Base-by-base conservation (phyloP, 2,113 vertebrate genomes). In the Scomber japonicus region DNA sequence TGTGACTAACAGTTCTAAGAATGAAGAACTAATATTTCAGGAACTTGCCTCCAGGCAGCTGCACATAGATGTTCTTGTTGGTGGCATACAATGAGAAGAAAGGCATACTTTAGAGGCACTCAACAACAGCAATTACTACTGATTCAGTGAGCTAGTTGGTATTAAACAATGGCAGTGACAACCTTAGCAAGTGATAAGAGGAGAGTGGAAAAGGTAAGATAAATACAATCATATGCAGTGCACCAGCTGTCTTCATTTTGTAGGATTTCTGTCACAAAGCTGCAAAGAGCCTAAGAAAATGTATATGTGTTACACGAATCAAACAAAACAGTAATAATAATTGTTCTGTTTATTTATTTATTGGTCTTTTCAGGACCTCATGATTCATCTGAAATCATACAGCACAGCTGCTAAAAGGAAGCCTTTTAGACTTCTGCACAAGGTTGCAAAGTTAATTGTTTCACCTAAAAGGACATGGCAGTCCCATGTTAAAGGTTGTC, bases 1-100 rank as follows among this genome's bases (percentile, higher is more conserved):
- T 88, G 92, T 88, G 89, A 91, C 91, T 92, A 92, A 91, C 91
- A 91, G 87, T 92, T 92, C 86, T 91, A 84, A 89, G 89, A 93
- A 88, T 70, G 75, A 84, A 88, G 90, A 85, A 74, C 89, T 92
- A 90, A 91, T 90, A 90, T 91, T 89, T 93, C 90, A 85, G 72
- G 82, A 87, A 83, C 80, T 91, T 78, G 92, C 88, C 91, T 91
- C 60, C 66, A 85, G 93, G 92, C 91, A 66, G 86, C 91, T 54
- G 86, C 82, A 65, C 90, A 82, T 71, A 81, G 87, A 91, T 91
- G 83, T 90, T 87, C 74, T 83, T 71, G 74, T 81, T 76, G 79
- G 86, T 85, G 87, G 80, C 81, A 79, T 31, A 85, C 89, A 83
- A 83, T 86, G 76, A 86, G 65, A 90, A 79, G 71, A 85, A 84